phyloP scores from a whole-genome alignment of 2,888 invertebrate genomes.

The Nomada fucata region DNA sequence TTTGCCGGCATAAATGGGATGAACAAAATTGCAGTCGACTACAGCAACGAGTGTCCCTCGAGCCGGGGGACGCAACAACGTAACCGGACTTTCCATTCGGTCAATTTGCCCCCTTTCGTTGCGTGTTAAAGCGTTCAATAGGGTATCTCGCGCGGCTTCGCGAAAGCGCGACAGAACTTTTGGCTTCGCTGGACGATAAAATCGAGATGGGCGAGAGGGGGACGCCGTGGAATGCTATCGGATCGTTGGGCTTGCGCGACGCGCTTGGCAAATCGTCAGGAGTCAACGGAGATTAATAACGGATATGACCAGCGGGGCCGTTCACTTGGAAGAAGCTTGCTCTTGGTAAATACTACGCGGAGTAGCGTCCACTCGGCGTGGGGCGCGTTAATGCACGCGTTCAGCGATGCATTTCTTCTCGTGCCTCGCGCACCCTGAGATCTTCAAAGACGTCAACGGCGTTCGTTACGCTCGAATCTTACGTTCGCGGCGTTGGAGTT shows the following conservation, averaged over 20 bases:
- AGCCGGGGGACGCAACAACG: not conserved
- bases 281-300: too few relatives aligned
- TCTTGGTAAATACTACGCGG: not conserved
- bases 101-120: conserved; percentile 33
- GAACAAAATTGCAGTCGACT: conserved; percentile 44
- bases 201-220: not conserved
- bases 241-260: not conserved
- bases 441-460: not conserved
- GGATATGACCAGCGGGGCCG: not conserved
- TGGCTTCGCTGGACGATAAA: not conserved
- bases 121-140: conserved; percentile 13
- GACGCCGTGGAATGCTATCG: not conserved
- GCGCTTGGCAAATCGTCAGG: not conserved
- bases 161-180: not conserved
- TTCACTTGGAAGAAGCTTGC: not conserved
- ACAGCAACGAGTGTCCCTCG: conserved; percentile 33
- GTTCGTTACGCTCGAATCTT: too few relatives aligned
- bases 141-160: not conserved
- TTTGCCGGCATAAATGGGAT: conserved; percentile 32
- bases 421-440: not conserved
- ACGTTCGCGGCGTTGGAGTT: not conserved
- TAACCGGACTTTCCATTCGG: conserved; percentile 35
- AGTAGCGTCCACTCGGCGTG: not conserved
- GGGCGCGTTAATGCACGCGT: not conserved
- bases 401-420: not conserved